These are phyloP conservation scores for Tangara arthus DNA, from an alignment of 2,797 vertebrate genomes.

Conservation along the genomic window DNA sequence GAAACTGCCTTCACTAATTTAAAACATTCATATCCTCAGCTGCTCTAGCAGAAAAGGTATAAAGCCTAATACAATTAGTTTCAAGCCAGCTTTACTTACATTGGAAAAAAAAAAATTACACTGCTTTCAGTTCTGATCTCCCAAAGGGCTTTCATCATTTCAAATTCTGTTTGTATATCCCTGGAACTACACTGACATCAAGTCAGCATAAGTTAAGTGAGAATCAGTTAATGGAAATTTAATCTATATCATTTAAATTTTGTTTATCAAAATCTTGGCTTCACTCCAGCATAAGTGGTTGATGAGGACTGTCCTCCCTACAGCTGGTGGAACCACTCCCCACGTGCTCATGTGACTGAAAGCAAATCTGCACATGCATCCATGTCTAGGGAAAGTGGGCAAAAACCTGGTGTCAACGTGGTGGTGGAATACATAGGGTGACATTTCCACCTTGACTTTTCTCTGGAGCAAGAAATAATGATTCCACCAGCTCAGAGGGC, in stretches of 20 bases:
- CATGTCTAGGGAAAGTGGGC: background rate
- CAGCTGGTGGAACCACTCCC: background rate
- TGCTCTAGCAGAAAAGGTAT: background rate
- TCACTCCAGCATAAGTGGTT: rapidly evolving
- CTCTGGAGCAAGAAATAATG: background rate
- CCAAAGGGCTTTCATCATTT: background rate
- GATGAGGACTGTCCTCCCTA: background rate
- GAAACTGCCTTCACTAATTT: conserved; percentile 39
- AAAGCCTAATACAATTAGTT: conserved; percentile 29
- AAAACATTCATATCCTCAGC: conserved; percentile 14
- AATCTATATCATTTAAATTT: background rate
- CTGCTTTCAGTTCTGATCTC: background rate
- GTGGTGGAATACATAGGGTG: background rate
- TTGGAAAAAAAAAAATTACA: background rate
- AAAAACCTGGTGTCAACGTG: background rate
- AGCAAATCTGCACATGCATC: background rate
- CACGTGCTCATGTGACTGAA: background rate
- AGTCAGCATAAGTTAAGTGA: conserved; percentile 7
- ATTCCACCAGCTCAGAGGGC: background rate
- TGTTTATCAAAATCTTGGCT: background rate
- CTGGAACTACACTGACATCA: background rate
- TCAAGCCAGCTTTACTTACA: conserved; percentile 21
- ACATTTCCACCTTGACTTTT: background rate
- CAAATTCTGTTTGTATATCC: background rate
- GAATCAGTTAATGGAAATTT: conserved; percentile 16